A percentile compares a stretch with the other conserved stretches of the same genome.
Evolutionary conservation across 2,888 invertebrate species (phyloP).

Genomic region (Polymixis lichenea): DNA sequence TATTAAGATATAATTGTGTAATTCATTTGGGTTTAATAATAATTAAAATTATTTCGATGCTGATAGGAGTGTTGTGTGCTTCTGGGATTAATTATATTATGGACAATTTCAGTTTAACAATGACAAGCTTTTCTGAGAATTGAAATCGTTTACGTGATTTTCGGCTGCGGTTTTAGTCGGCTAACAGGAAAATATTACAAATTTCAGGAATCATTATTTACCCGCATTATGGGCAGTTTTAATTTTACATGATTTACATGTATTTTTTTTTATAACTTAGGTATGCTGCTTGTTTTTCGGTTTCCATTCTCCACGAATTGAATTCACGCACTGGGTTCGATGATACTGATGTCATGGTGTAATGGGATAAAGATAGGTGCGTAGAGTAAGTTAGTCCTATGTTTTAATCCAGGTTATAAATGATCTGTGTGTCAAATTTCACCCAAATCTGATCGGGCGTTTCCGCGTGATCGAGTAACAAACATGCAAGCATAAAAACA

Average conservation of each 20-base stretch:
- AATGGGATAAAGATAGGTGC: no score
- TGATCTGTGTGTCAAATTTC: no score
- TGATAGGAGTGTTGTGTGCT: conserved; percentile 27
- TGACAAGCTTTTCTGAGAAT: background rate
- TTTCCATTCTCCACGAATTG: background rate
- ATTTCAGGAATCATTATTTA: background rate
- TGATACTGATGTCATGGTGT: no score
- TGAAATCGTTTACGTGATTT: background rate
- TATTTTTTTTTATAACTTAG: background rate
- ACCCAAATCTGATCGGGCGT: no score
- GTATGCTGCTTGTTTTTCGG: background rate
- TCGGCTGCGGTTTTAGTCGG: background rate
- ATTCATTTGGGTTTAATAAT: conserved; percentile 60
- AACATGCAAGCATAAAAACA: no score
- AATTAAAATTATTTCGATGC: conserved; percentile 55
- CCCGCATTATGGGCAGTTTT: background rate
- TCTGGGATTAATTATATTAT: conserved; percentile 43
- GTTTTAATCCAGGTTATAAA: no score
- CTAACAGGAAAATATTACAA: background rate
- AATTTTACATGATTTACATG: background rate
- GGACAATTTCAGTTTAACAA: background rate
- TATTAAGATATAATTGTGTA: conserved; percentile 64
- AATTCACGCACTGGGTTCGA: background rate
- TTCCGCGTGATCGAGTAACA: no score
- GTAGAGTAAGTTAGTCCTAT: no score